These are phyloP conservation scores for Hypotaenidia okinawae DNA, from an alignment of 2,797 vertebrate species.

Conservation along the genomic window DNA sequence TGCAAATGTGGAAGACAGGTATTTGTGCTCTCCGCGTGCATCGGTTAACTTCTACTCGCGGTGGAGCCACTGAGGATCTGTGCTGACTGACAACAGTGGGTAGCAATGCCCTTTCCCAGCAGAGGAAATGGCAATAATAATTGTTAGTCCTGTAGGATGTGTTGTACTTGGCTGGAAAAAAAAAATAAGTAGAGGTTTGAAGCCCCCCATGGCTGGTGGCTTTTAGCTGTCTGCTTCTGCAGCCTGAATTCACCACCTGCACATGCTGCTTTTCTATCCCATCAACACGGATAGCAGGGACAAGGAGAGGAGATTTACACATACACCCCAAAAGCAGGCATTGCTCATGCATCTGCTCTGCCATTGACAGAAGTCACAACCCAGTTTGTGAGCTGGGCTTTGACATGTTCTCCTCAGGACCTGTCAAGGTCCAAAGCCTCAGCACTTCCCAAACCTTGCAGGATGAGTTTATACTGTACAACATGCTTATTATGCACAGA, in stretches of 20 bases:
- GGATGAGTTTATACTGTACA: not conserved
- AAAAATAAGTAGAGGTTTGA: not conserved
- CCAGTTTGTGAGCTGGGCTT: not conserved
- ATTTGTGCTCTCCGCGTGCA: fast-evolving
- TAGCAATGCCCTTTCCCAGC: not conserved
- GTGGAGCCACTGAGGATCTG: not conserved
- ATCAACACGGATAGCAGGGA: not conserved
- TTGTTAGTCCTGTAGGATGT: not conserved
- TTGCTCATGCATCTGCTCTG: not conserved
- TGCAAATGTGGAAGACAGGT: not conserved
- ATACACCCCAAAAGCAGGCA: not conserved
- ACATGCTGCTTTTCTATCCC: not conserved
- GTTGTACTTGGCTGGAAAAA: not conserved
- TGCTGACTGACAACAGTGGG: not conserved
- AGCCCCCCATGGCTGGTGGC: not conserved
- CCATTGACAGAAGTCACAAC: not conserved
- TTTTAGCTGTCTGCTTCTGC: not conserved
- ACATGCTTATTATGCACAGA: fast-evolving
- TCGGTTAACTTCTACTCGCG: fast-evolving
- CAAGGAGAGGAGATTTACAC: not conserved
- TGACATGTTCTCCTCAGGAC: not conserved
- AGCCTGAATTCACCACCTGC: not conserved
- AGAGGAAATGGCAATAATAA: not conserved
- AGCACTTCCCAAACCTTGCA: not conserved
- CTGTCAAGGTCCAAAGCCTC: not conserved